These are phyloP conservation scores for Psophia crepitans DNA, from an alignment of 2,113 vertebrate genomes.

Conservation along the genomic window DNA sequence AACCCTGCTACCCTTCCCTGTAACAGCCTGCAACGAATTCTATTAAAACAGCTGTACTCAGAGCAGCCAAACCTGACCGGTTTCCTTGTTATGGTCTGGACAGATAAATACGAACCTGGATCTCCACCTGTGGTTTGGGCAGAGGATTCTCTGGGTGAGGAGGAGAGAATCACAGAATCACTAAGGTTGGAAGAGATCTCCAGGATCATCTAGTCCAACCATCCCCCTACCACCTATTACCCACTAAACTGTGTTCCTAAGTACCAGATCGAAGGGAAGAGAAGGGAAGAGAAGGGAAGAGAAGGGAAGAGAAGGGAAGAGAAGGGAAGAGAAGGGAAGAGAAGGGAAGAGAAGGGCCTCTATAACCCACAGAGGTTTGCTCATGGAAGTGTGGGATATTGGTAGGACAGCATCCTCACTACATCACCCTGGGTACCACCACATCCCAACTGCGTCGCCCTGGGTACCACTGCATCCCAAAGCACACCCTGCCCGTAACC, in stretches of 20 bases:
- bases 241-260: no score
- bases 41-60: neutral
- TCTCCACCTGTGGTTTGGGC: neutral
- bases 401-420: neutral
- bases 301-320: no score
- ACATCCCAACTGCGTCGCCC: fast-evolving
- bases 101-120: fast-evolving
- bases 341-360: no score
- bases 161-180: no score
- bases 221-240: no score
- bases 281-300: no score
- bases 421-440: neutral
- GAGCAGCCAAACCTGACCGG: neutral
- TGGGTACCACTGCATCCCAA: neutral
- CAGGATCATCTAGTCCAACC: no score
- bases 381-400: fast-evolving
- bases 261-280: no score
- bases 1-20: neutral
- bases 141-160: neutral
- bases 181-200: no score
- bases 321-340: no score
- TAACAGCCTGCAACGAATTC: neutral
- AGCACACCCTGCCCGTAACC: no score
- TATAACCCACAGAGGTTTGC: neutral
- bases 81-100: neutral